These are phyloP conservation scores for Laspeyria flexula DNA, from an alignment of 2,888 invertebrate genomes.

Conservation along the genomic window DNA sequence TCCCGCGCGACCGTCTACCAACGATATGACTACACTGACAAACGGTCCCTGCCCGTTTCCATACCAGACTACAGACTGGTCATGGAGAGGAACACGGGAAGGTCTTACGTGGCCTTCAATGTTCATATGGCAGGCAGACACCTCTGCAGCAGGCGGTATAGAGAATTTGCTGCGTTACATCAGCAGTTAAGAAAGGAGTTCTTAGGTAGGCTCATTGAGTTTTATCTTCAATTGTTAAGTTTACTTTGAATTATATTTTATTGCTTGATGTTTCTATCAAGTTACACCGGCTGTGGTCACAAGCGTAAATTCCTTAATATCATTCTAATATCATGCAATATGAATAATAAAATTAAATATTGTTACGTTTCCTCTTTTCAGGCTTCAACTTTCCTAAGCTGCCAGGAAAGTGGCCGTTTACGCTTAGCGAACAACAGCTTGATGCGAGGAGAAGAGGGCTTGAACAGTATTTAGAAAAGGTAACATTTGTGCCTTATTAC, in stretches of 20 bases:
- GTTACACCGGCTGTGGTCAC: no score
- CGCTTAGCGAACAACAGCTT: slow-evolving; percentile 98
- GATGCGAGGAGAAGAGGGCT: slow-evolving; percentile 97
- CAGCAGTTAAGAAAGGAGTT: slow-evolving; percentile 96
- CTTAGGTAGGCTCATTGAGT: slow-evolving; percentile 86
- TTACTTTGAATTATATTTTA: no score
- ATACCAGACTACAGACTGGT: slow-evolving; percentile 98
- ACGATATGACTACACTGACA: slow-evolving; percentile 97
- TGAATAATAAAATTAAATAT: no score
- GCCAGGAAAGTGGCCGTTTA: slow-evolving; percentile 99
- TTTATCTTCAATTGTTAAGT: no score
- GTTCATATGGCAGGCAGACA: slow-evolving; percentile 99
- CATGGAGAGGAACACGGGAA: slow-evolving; percentile 92
- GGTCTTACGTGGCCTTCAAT: slow-evolving; percentile 97
- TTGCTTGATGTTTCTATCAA: no score
- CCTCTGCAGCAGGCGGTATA: slow-evolving; percentile 97
- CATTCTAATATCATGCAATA: no score
- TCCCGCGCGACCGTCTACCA: slow-evolving; percentile 78
- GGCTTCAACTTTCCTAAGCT: slow-evolving; percentile 98
- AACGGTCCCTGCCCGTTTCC: slow-evolving; percentile 94
- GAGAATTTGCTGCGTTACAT: slow-evolving; percentile 97
- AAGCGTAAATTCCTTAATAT: no score
- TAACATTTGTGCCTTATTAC: slow-evolving; percentile 37
- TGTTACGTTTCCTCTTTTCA: no score
- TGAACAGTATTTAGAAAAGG: slow-evolving; percentile 98